Base-by-base conservation (phyloP, 2,797 vertebrate species). In the Bucorvus abyssinicus region DNA sequence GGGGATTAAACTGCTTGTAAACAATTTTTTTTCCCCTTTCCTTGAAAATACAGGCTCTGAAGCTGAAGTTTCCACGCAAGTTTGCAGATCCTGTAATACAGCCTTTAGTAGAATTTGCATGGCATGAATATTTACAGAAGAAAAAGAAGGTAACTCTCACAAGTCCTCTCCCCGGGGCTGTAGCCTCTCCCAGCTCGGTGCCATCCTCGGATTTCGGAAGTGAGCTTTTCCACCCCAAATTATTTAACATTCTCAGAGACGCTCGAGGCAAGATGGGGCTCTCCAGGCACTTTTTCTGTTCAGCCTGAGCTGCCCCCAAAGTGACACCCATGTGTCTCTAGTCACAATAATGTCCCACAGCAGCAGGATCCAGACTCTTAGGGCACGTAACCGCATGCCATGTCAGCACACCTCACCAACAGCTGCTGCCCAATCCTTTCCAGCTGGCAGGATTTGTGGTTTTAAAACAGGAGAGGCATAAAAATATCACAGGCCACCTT, bases 71-170 rank as follows among this genome's bases (percentile, higher is more conserved):
- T 93, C 97, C 98, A 78, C 81, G 65, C 49, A 97, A 92, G 67
- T 97, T 98, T 92, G 94, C 96, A 93, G 96, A 97, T 23, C 96
- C 97, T 50, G 75, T 97, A 60, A 57, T 98, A 83, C 69, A 93
- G 76, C 98, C 98, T 59, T 95, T 98, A 70, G 94, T 96, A 71
- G 98, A 98, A 90, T 98, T 97, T 97, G 96, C 97, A 40, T 98
- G 97, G 97, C 57, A 93, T 89, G 93, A 96, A 56, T 98, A 97
- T 96, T 93, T 98, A 65, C 94, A 93, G 67, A 91, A 98, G 90
- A 98, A 96, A 73, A 98, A 97, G 94, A 93, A 97, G 97, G 98
- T 98, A 97, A 89, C 27, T 63, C 38, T 36, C 44, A 10, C 0
- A 2, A 23, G 22, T 45, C 17, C 23, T 67, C 11, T 36, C 17